phyloP scores from a whole-genome alignment of 2,113 vertebrate genomes.

The Thinocorus orbignyianus region DNA sequence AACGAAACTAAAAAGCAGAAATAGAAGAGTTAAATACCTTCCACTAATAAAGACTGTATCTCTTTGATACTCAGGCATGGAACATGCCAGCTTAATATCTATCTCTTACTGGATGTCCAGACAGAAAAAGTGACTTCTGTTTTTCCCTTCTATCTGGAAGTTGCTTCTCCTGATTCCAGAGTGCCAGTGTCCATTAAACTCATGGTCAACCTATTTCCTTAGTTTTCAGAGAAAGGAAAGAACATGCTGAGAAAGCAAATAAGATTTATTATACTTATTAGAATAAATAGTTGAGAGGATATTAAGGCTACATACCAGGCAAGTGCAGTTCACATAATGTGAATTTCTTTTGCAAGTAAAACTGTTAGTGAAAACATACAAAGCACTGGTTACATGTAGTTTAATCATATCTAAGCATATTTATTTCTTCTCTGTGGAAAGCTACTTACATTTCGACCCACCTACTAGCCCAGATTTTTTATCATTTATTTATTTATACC shows the following conservation, averaged over 20 bases:
- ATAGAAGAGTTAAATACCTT: background rate
- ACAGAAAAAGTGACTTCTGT: background rate
- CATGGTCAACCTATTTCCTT: background rate
- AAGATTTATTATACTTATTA: background rate
- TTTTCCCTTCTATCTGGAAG: background rate
- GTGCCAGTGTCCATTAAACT: background rate
- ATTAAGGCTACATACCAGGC: background rate
- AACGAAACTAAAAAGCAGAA: background rate
- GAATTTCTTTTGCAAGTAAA: background rate
- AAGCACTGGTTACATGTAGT: background rate
- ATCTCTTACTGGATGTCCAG: background rate
- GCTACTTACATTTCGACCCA: background rate
- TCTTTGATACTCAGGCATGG: background rate
- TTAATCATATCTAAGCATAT: background rate
- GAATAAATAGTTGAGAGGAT: background rate
- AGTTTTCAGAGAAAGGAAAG: background rate
- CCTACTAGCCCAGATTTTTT: background rate
- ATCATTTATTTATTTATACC: background rate
- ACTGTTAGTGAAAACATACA: background rate
- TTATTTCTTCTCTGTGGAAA: background rate
- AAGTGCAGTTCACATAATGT: background rate
- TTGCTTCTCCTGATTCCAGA: background rate
- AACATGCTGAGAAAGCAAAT: background rate
- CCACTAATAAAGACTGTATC: background rate
- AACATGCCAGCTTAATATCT: background rate